Evolutionary conservation across 2,113 vertebrate species (phyloP), one percentile per base, ranked within the genome.

Genomic region (Eretmochelys imbricata): DNA sequence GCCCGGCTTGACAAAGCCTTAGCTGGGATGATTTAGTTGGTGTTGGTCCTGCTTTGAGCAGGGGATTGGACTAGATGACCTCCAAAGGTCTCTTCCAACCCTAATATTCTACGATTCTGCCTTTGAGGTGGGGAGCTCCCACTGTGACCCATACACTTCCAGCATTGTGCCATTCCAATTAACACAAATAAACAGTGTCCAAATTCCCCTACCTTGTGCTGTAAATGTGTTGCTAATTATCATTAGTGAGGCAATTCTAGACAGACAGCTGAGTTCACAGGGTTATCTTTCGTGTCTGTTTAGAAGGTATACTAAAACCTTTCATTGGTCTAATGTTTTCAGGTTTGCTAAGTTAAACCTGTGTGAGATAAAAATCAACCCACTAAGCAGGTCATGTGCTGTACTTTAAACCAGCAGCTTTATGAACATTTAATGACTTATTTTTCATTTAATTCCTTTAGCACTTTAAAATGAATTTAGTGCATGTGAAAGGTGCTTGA

Each of bases 261-360:
- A 62, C 91, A 96, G 93, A 93, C 76, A 87, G 79, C 88, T 94
- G 89, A 96, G 87, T 90, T 91, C 87, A 79, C 65, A 88, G 82
- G 94, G 84, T 98, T 98, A 97, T 97, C 94, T 62, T 87, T 85
- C 88, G 42, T 5, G 25, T 95, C 91, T 94, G 20, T 50, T 90
- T 79, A 87, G 86, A 93, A 89, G 75, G 53, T 1, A 20, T 80
- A 91, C 91, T 89, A 82, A 93, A 48, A 57, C 55, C 85, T 93
- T 85, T 84, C 22, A 91, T 79, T 93, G 87, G 50, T 88, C 89
- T 95, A 83, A 93, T 72, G 87, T 91, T 96, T 95, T 92, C 89
- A 93, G 83, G 82, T 90, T 86, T 95, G 31, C 49, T 90, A 91
- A 91, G 89, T 86, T 90, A 96, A 95, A 50, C 50, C 27, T 50